Evolutionary conservation across 2,888 invertebrate genomes (phyloP).

Genomic region (Aphidius colemani): DNA sequence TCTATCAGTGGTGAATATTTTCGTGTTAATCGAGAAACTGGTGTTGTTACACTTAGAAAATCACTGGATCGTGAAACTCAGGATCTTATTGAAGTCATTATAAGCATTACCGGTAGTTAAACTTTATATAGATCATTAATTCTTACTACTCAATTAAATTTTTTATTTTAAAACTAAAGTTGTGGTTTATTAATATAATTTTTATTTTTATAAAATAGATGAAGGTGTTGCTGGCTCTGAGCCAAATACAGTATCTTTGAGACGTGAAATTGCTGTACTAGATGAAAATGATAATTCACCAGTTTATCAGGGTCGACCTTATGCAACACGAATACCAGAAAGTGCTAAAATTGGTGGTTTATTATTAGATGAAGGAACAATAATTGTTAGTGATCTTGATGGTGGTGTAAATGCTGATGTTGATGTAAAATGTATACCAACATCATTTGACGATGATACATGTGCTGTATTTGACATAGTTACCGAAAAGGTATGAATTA

Average conservation of each 20-base stretch:
- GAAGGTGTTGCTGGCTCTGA: conserved; percentile 73
- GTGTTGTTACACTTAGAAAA: conserved; percentile 74
- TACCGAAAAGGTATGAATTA: conserved; percentile 65
- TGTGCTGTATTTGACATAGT: conserved; percentile 72
- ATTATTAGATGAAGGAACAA: conserved; percentile 63
- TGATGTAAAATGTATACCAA: conserved; percentile 68
- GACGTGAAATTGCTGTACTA: conserved; percentile 75
- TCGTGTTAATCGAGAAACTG: conserved; percentile 75
- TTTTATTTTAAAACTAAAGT: neutral
- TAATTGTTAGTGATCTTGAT: conserved; percentile 74
- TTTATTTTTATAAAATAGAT: conserved; percentile 61
- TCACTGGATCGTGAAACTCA: conserved; percentile 74
- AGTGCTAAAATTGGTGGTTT: conserved; percentile 69
- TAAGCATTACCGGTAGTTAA: conserved; percentile 75
- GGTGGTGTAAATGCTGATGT: conserved; percentile 76
- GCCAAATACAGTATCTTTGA: conserved; percentile 78
- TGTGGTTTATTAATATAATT: neutral
- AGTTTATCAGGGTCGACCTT: conserved; percentile 74
- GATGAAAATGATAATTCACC: conserved; percentile 85
- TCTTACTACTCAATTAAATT: neutral
- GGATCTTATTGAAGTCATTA: conserved; percentile 75
- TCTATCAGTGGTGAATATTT: conserved; percentile 83
- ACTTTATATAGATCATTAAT: conserved; percentile 8
- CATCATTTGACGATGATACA: conserved; percentile 68
- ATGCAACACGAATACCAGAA: conserved; percentile 74